Conservation (phyloP, 2,113 vertebrate genomes). For the Onychorhynchus coronatus region DNA sequence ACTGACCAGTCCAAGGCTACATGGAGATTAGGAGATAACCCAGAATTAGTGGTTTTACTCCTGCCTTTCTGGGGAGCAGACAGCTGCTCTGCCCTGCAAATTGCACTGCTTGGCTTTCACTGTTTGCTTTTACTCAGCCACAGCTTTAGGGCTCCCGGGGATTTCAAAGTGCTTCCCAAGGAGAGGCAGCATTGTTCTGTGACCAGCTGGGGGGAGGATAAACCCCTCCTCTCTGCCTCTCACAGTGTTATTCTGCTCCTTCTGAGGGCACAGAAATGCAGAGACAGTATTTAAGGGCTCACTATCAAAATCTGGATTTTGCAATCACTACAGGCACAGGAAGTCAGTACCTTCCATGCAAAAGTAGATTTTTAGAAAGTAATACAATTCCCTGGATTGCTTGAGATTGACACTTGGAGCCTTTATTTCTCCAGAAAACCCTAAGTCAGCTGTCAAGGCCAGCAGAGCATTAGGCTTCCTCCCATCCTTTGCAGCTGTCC, state of each 20-base stretch:
- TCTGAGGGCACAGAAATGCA: not conserved
- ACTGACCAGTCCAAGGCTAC: not conserved
- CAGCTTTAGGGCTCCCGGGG: not conserved
- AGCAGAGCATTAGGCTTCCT: not conserved
- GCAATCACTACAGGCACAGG: not conserved
- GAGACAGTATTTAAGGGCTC: not conserved
- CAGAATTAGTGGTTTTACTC: not conserved
- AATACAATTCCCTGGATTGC: not conserved
- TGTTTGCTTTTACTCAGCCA: not conserved
- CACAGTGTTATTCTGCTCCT: not conserved
- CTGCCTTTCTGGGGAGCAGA: not conserved
- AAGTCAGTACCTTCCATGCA: not conserved
- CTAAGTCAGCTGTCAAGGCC: accelerated
- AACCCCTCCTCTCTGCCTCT: not conserved
- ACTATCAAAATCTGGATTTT: not conserved
- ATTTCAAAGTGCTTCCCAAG: not conserved
- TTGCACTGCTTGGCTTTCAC: not conserved
- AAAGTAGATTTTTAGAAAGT: not conserved
- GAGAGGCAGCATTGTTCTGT: not conserved
- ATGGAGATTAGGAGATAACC: not conserved
- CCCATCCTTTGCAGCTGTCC: not conserved
- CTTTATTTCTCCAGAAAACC: not conserved
- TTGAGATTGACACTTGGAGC: not conserved
- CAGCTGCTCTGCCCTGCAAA: not conserved
- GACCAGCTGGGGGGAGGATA: not conserved